Base-by-base conservation (phyloP, 1,140 invertebrate species). In the Hypothenemus hampei region DNA sequence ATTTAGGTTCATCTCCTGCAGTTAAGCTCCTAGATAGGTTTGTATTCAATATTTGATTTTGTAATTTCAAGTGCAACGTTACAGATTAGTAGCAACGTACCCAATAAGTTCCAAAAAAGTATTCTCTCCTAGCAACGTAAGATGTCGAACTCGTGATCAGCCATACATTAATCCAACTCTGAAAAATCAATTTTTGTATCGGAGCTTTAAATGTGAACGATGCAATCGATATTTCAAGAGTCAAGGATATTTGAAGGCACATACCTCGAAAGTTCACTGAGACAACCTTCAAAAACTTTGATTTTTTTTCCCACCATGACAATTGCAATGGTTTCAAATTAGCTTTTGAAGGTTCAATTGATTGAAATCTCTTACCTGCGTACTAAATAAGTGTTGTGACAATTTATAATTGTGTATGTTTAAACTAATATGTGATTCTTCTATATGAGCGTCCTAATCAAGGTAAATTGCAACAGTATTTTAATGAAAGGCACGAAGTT, bases 211-310 rank as follows among this genome's bases (percentile, higher is more conserved):
- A 22, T 71, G 69, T 55, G 60, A 65, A n/a, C 62, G 52, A 26
- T 71, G 69, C 48, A 68, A 64, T 55, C 53, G 67, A 21, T 62
- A 63, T 21, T 71, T 71, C 58, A 71, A 71, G 60, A 70, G 67
- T 63, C 69, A 65, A 7, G 69, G 67, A 6, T 71, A 71, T 59
- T 52, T 71, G 23, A 67, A 70, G 44, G 66, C 69, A 10, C 69
- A 71, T 53, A 55, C 58, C 41, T 63, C 65, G 10, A 69, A 69
- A 62, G 62, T 69, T 18, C 65, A 66, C 41, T 55, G 56, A 49
- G 21, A 11, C n/a, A n/a, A n/a, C n/a, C n/a, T n/a, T n/a, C n/a
- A n/a, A n/a, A n/a, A n/a, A n/a, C n/a, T n/a, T n/a, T n/a, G n/a
- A n/a, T n/a, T n/a, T n/a, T n/a, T n/a, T n/a, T n/a, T n/a, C n/a